Evolutionary conservation across 1,140 invertebrate species (phyloP), one percentile per base, ranked within the genome.

Genomic region (Ceratina australensis): DNA sequence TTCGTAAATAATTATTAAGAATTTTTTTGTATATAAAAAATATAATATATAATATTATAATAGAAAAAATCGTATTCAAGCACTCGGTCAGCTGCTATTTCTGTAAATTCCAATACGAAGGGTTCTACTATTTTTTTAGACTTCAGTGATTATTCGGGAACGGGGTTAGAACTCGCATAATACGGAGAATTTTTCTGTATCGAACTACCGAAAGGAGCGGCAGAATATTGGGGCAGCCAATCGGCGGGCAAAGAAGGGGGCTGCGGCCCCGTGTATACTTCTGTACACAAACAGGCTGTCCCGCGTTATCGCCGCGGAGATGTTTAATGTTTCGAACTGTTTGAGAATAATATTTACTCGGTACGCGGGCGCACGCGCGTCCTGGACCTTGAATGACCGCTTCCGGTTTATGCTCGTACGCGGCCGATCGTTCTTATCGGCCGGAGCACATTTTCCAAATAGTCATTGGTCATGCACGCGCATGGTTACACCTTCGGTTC

Each of bases 61-160:
- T n/a, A n/a, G n/a, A n/a, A n/a, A n/a, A n/a, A n/a, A n/a, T n/a
- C n/a, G n/a, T n/a, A n/a, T n/a, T n/a, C n/a, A n/a, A n/a, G n/a
- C n/a, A n/a, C n/a, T 79, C 63, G 89, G 89, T 91, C 90, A 90
- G 89, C 90, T 91, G 89, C 87, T 90, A 90, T 90, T 87, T 86
- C 87, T 86, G 90, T 89, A 89, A 90, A 91, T 90, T 89, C 86
- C 87, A 82, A 82, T 85, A 24, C 85, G 76, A 5, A 15, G 78
- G 81, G 83, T 85, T 85, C 78, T 73, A 82, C 87, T 86, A 87
- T 92, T 91, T 80, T 89, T 88, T 91, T 91, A 89, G 91, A 92
- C 91, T 91, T 87, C 89, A 82, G 85, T 86, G 78, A 88, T 87
- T 90, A 91, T 90, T 89, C 85, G 85, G 84, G 81, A 80, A 80